Percentiles rank a stretch among this genome's conserved stretches.
These are phyloP conservation scores for Mormyrops attenuatus DNA, from an alignment of 2,797 vertebrate species.

Conservation along the genomic window DNA sequence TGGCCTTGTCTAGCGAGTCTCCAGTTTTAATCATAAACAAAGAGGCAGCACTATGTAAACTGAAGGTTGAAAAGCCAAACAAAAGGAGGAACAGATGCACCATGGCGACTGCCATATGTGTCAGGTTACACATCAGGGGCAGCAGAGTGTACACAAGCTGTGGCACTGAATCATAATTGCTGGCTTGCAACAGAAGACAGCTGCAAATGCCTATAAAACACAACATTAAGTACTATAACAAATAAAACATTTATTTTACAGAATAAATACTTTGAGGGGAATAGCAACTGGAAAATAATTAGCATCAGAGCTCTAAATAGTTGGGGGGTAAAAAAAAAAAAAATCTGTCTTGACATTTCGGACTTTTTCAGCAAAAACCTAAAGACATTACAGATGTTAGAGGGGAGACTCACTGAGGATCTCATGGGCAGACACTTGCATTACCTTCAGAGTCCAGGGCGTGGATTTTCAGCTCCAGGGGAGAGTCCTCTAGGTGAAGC, in stretches of 20 bases:
- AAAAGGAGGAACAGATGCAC: neutral
- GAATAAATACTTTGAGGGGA: neutral
- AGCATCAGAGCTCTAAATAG: neutral
- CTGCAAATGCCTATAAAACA: neutral
- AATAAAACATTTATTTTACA: neutral
- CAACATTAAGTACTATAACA: neutral
- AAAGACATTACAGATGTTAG: neutral
- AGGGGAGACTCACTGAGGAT: neutral
- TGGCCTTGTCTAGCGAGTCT: neutral
- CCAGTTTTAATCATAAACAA: neutral
- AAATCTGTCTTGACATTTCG: too few relatives aligned
- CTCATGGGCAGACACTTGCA: neutral
- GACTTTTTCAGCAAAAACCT: neutral
- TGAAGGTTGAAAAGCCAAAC: neutral
- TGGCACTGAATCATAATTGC: neutral
- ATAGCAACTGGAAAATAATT: neutral
- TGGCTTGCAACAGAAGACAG: neutral
- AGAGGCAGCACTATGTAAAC: neutral
- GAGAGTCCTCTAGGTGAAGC: conserved; percentile 90
- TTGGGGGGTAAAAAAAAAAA: too few relatives aligned
- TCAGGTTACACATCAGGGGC: neutral
- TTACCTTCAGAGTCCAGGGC: conserved; percentile 92
- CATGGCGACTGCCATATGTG: neutral
- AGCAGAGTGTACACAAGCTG: neutral
- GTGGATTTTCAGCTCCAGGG: conserved; percentile 81